These are phyloP conservation scores for Pseudoips prasinana DNA, from an alignment of 2,888 invertebrate genomes.

Conservation along the genomic window DNA sequence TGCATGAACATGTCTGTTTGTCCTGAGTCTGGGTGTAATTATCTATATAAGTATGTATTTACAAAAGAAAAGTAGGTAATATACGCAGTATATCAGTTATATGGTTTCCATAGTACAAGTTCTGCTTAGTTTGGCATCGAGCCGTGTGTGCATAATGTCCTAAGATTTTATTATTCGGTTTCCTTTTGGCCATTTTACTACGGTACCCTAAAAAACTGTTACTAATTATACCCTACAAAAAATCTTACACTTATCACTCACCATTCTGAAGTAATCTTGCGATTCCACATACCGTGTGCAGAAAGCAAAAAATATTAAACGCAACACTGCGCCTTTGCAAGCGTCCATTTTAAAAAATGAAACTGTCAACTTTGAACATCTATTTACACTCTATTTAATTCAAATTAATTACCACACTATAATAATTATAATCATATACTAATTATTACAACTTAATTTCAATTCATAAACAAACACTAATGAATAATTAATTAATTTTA, in stretches of 20 bases:
- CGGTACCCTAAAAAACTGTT: no score
- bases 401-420: slow-evolving; percentile 11
- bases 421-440: slow-evolving; percentile 5
- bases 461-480: slow-evolving; percentile 20
- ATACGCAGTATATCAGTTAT: no score
- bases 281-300: slow-evolving; percentile 60
- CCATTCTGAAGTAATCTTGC: slow-evolving; percentile 72
- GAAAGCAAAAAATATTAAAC: slow-evolving; percentile 62
- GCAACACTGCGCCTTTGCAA: slow-evolving; percentile 34
- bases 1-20: no score
- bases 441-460: slow-evolving; percentile 5
- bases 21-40: no score
- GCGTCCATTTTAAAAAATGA: slow-evolving; percentile 49
- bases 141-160: no score
- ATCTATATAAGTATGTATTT: no score
- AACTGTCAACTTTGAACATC: slow-evolving; percentile 36
- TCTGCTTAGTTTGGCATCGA: no score
- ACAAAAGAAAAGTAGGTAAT: no score
- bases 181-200: no score
- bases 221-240: no score
- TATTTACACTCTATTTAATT: slow-evolving; percentile 22
- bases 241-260: slow-evolving; percentile 47
- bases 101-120: no score
- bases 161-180: no score
- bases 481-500: slow-evolving; percentile 19